Evolutionary conservation across 2,888 invertebrate genomes (phyloP), one percentile per base, ranked within the genome.

Genomic region (Acrobasis repandana): DNA sequence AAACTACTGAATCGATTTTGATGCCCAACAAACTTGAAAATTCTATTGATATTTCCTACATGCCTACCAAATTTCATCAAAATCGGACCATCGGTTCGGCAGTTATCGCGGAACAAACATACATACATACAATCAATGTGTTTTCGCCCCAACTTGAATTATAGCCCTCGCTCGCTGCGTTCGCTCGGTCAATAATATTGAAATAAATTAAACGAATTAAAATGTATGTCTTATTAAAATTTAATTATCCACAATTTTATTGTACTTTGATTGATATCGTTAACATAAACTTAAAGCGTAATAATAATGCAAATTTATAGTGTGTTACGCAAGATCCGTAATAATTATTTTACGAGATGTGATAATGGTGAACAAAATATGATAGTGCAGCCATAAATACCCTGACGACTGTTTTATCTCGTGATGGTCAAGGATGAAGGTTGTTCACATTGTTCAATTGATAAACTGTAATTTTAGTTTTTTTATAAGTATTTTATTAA

Each of bases 351-450:
- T 52, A 52, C 33, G 51, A 34, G 51, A n/a, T 4, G 14, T 34
- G 43, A 43, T 43, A 43, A n/a, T 43, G 5, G 43, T 43, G 15
- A 15, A 52, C 51, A 52, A 33, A 51, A 51, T 51, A 34, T 51
- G 51, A 51, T 34, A 52, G 33, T 52, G 51, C 34, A 15, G 51
- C n/a, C 9, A 34, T 51, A 33, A 15, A 28, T 9, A 14, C 9
- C 34, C 14, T 52, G 10, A 52, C 15, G 33, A 36, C 15, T 20
- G 34, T 52, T 50, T 52, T 52, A 52, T 52, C 34, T 34, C 2
- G 14, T 28, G 14, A 52, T 34, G 51, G 34, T 34, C 34, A 52
- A 52, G 51, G 34, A 52, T 52, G 33, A 52, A 52, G 51, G 51
- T 43, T 43, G 43, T 16, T 34, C 10, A 51, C n/a, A 51, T 51